Evolutionary conservation across 23 tunicate genomes (phyloP).

Genomic region (Pegea sp.): DNA sequence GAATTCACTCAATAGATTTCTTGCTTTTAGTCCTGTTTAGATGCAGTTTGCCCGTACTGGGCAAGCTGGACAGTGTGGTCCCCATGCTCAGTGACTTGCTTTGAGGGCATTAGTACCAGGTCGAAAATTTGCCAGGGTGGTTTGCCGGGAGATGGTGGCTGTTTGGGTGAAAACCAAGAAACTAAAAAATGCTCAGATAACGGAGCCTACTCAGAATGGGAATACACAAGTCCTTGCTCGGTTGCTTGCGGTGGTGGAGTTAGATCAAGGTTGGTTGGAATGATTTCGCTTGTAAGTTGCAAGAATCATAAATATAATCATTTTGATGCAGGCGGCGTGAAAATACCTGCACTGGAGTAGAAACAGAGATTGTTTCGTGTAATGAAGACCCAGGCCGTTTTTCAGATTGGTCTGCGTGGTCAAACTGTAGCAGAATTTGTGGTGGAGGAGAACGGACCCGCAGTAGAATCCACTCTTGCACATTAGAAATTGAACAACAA

Average conservation of each 20-base stretch:
- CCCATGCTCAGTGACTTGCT: constrained; percentile 58
- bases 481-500: constrained; percentile 15
- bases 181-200: neutral
- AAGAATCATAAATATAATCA: neutral
- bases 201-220: constrained; percentile 31
- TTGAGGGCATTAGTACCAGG: constrained; percentile 26
- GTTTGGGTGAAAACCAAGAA: neutral
- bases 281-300: neutral
- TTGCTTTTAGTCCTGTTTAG: neutral
- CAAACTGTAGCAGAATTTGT: constrained; percentile 25
- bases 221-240: constrained; percentile 59
- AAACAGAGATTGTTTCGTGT: neutral
- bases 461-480: constrained; percentile 83
- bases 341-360: neutral
- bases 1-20: neutral
- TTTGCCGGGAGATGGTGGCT: neutral
- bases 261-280: constrained; percentile 5
- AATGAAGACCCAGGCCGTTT: neutral
- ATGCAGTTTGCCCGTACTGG: constrained; percentile 45
- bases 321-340: neutral
- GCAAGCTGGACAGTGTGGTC: constrained; percentile 66
- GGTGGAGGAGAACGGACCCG: constrained; percentile 36
- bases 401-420: constrained; percentile 45
- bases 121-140: neutral
- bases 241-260: constrained; percentile 50